phyloP scores from a whole-genome alignment of 1,140 invertebrate species.

The Wasmannia auropunctata region DNA sequence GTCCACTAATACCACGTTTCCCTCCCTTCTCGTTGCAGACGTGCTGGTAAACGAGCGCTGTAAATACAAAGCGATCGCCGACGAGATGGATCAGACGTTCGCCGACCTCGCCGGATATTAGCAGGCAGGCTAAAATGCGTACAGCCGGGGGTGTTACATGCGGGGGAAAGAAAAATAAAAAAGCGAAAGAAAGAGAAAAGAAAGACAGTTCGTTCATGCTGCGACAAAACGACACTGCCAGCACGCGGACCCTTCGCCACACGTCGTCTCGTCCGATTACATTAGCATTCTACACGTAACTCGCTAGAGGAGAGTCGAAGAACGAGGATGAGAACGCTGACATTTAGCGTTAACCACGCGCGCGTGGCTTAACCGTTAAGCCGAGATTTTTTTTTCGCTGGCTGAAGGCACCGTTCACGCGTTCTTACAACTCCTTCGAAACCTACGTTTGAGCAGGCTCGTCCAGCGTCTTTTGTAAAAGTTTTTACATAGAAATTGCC shows the following conservation, averaged over 20 bases:
- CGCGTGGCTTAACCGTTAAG: neutral
- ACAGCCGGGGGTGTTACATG: slow-evolving; percentile 30
- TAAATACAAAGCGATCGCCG: slow-evolving; percentile 98
- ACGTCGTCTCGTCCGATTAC: slow-evolving; percentile 47
- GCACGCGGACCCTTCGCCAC: slow-evolving; percentile 66
- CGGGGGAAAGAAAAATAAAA: slow-evolving; percentile 13
- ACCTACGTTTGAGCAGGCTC: neutral
- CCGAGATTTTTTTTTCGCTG: slow-evolving; percentile 8
- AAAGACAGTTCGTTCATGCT: slow-evolving; percentile 59
- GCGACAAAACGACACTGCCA: slow-evolving; percentile 71
- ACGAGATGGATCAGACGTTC: slow-evolving; percentile 98
- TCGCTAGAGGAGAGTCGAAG: slow-evolving; percentile 5
- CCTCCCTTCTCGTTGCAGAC: slow-evolving; percentile 89
- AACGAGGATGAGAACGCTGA: neutral
- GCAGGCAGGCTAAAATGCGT: slow-evolving; percentile 62
- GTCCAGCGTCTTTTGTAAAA: slow-evolving; percentile 17
- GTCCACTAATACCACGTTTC: slow-evolving; percentile 71
- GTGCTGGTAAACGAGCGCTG: slow-evolving; percentile 98
- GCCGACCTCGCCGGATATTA: slow-evolving; percentile 97
- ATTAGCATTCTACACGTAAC: slow-evolving; percentile 33
- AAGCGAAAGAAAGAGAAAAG: neutral
- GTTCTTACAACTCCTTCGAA: neutral
- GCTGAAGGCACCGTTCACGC: slow-evolving; percentile 1
- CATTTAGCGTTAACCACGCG: slow-evolving; percentile 19
- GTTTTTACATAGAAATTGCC: slow-evolving; percentile 11